Conservation (phyloP, 2,113 vertebrate genomes). For the Pedionomus torquatus region DNA sequence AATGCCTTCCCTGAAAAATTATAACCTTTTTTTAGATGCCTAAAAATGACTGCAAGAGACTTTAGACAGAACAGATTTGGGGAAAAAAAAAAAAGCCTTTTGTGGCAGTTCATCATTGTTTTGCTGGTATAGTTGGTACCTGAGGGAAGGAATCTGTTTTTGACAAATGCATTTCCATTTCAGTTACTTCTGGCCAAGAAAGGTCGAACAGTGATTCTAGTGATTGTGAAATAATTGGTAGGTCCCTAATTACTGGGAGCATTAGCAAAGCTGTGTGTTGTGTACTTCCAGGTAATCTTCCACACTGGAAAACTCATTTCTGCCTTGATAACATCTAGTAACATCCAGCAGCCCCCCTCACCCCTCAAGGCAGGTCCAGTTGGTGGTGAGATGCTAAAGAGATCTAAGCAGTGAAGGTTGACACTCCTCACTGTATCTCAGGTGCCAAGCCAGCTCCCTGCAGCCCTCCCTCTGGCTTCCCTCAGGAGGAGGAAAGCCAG, state of each 20-base stretch:
- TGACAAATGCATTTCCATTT: background rate
- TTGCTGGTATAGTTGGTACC: background rate
- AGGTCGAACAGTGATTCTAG: background rate
- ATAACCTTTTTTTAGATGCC: background rate
- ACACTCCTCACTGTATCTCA: fast-evolving
- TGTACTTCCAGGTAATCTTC: background rate
- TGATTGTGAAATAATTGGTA: background rate
- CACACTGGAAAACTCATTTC: background rate
- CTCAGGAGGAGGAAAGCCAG: background rate
- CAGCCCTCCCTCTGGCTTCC: background rate
- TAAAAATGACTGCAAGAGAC: background rate
- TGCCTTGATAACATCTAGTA: background rate
- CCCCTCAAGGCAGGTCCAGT: background rate
- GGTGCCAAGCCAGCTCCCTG: background rate
- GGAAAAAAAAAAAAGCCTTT: constrained; percentile 19
- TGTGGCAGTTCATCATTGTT: background rate
- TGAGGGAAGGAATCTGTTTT: background rate
- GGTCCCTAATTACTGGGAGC: background rate
- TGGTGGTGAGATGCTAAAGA: background rate
- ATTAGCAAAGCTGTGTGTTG: background rate
- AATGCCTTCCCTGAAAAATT: background rate
- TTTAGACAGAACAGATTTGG: background rate
- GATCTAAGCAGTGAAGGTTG: background rate
- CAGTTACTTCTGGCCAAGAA: background rate
- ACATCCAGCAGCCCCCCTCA: background rate